phyloP scores from a whole-genome alignment of 53 echinoderm and acorn worm species.

The Crossaster papposus region DNA sequence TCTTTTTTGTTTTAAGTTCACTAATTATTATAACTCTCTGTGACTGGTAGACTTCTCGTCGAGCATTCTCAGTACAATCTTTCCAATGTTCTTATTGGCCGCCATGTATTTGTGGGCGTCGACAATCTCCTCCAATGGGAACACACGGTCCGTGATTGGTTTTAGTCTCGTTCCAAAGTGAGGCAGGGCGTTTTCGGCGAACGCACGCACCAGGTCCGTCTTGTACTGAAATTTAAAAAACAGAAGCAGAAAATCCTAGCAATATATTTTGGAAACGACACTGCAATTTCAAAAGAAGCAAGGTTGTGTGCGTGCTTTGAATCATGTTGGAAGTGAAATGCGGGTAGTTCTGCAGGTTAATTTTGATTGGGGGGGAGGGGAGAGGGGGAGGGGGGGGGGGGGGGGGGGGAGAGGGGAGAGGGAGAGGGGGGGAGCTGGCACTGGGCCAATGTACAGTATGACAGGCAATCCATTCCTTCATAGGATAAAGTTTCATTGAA shows the following conservation, averaged over 20 bases:
- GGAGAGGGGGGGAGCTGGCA: too few species aligned
- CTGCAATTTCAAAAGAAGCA: too few species aligned
- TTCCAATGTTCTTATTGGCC: slow-evolving; percentile 86
- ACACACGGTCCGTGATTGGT: slow-evolving; percentile 78
- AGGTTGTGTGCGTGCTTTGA: too few species aligned
- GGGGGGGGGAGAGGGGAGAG: too few species aligned
- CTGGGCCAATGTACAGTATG: too few species aligned
- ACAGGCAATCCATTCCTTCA: background rate
- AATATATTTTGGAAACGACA: too few species aligned
- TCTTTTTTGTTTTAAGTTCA: background rate
- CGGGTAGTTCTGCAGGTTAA: too few species aligned
- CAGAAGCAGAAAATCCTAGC: too few species aligned
- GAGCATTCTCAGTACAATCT: slow-evolving; percentile 70
- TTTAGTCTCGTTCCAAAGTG: slow-evolving; percentile 66
- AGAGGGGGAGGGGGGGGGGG: too few species aligned
- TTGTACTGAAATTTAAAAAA: slow-evolving; percentile 84
- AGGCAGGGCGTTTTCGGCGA: slow-evolving; percentile 73
- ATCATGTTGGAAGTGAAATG: too few species aligned
- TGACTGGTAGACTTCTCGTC: slow-evolving; percentile 17
- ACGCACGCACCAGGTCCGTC: slow-evolving; percentile 69
- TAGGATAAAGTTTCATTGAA: background rate
- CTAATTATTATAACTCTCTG: slow-evolving; percentile 7
- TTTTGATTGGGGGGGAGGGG: too few species aligned
- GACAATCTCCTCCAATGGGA: slow-evolving; percentile 71
- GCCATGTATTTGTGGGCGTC: slow-evolving; percentile 83